Evolutionary conservation across 2,797 vertebrate genomes (phyloP), one percentile per base, ranked within the genome.

Genomic region (Lutjanus argentimaculatus): DNA sequence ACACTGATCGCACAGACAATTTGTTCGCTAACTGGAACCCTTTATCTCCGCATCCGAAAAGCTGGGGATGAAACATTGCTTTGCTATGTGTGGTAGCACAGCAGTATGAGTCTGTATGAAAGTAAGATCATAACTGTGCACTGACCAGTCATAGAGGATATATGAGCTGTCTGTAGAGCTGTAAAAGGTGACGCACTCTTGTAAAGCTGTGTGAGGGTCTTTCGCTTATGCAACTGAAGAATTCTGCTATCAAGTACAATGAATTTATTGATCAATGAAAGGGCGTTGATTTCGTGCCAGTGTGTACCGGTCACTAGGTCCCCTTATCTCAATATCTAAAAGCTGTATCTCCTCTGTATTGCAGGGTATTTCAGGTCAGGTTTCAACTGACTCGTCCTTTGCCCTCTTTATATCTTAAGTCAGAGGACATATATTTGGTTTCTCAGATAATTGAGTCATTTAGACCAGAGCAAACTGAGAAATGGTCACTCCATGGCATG

Each of bases 251-350:
- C 6, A 6, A 36, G 30, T 12, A 82, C 52, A 53, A 10, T 6
- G 40, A 59, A 45, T 52, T 67, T 4, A 68, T 14, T 53, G 58
- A 86, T 79, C 55, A 65, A 2, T 75, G 7, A 77, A 65, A 25
- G 73, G 64, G 59, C 1, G 43, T 71, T 64, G 58, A 82, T 77
- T 79, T 30, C 14, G 78, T 88, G 63, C 79, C 86, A 77, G 62
- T 30, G 36, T 61, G 77, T 85, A 2, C 79, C 49, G 36, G 75
- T 87, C 77, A 66, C 51, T 62, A 2, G 67, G 43, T 17, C 42
- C 66, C 62, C 78, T 91, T 93, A 92, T 93, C 89, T 61, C 49
- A 14, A 15, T 40, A 30, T 84, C 70, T 75, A n/a, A 59, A 79
- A 65, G 45, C 52, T 63, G 30, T 90, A 81, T 91, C 86, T 88